These are phyloP conservation scores for Drosophila demipolita DNA, from an alignment of 2,888 invertebrate genomes.

Conservation along the genomic window DNA sequence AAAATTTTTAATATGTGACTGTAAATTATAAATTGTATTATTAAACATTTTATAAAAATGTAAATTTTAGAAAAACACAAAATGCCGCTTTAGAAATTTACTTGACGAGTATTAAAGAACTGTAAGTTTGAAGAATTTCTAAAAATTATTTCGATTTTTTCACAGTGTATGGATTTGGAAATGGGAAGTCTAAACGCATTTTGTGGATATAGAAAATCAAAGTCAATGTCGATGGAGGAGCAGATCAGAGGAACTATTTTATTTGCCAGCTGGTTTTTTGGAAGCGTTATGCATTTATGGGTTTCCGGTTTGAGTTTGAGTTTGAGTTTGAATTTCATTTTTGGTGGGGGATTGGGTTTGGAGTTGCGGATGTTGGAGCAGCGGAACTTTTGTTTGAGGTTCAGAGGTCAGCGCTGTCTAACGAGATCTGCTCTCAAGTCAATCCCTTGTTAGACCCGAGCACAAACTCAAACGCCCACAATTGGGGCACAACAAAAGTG, in stretches of 20 bases:
- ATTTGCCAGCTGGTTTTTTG: slow-evolving; percentile 49
- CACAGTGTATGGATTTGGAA: slow-evolving; percentile 32
- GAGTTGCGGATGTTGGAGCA: slow-evolving; percentile 48
- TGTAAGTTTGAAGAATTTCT: too few species aligned
- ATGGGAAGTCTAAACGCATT: slow-evolving; percentile 33
- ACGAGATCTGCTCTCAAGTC: slow-evolving; percentile 47
- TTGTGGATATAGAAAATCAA: slow-evolving; percentile 37
- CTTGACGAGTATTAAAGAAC: neutral
- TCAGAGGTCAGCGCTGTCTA: slow-evolving; percentile 51
- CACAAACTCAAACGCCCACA: slow-evolving; percentile 59
- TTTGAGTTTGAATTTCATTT: neutral
- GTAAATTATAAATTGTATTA: too few species aligned
- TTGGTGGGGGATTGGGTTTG: neutral
- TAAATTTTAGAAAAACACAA: neutral
- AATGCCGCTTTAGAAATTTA: neutral
- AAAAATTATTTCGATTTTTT: neutral
- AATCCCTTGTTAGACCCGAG: slow-evolving; percentile 18
- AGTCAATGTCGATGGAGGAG: slow-evolving; percentile 46
- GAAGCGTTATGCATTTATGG: slow-evolving; percentile 25
- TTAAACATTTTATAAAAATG: too few species aligned
- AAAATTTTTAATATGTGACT: too few species aligned
- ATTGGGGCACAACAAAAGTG: slow-evolving; percentile 24
- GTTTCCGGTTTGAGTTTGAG: slow-evolving; percentile 49
- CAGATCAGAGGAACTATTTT: neutral
- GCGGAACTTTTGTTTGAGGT: slow-evolving; percentile 31